phyloP scores from a whole-genome alignment of 2,888 invertebrate species.

The Synergus japonicus region DNA sequence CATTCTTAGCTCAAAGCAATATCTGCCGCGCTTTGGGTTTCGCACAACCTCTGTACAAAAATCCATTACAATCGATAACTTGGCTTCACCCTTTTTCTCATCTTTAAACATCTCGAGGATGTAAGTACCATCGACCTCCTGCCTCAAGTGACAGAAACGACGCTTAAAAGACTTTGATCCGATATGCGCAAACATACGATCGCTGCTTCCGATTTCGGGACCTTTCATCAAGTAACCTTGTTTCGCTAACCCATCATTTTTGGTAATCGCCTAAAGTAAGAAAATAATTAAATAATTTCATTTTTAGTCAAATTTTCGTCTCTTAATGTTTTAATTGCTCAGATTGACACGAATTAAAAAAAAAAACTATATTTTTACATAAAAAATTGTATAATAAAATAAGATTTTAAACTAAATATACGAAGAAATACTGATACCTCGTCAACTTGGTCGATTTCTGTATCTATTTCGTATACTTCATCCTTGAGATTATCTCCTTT shows the following conservation, averaged over 20 bases:
- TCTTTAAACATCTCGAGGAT: slow-evolving; percentile 95
- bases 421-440: slow-evolving; percentile 78
- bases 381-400: no score
- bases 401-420: slow-evolving; percentile 6
- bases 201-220: slow-evolving; percentile 92
- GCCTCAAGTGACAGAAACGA: slow-evolving; percentile 91
- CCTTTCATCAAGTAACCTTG: slow-evolving; percentile 95
- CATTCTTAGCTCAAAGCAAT: slow-evolving; percentile 93
- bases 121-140: slow-evolving; percentile 94
- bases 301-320: not conserved
- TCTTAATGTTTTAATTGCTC: no score
- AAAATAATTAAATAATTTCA: not conserved
- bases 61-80: slow-evolving; percentile 95
- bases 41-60: slow-evolving; percentile 93
- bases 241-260: slow-evolving; percentile 89
- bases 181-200: slow-evolving; percentile 93
- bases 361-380: no score
- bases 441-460: slow-evolving; percentile 89
- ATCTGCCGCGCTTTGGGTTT: slow-evolving; percentile 91
- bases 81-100: slow-evolving; percentile 93
- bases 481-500: slow-evolving; percentile 84
- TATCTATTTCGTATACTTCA: slow-evolving; percentile 94
- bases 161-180: slow-evolving; percentile 96
- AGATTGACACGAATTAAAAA: no score
- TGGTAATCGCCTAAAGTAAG: slow-evolving; percentile 78